A percentile compares a stretch with the other conserved stretches of the same genome.
These are phyloP conservation scores for Monoplex corrugatus DNA, from an alignment of 2,888 invertebrate species.

Conservation along the genomic window DNA sequence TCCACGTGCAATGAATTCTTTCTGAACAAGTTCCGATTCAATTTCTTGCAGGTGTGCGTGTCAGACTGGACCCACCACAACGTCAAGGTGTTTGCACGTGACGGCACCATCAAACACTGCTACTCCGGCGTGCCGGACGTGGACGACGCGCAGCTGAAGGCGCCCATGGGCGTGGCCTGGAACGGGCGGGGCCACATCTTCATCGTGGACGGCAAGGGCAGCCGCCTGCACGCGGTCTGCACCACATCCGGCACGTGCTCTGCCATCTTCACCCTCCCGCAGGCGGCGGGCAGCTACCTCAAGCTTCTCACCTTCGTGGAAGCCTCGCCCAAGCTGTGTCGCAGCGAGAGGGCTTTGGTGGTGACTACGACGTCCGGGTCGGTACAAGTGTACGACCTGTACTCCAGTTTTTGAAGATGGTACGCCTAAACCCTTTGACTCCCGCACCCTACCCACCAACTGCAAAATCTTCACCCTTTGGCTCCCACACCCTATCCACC, in stretches of 20 bases:
- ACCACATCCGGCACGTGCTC: conserved; percentile 34
- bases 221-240: conserved; percentile 46
- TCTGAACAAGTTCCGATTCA: neutral
- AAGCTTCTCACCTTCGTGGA: conserved; percentile 50
- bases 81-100: conserved; percentile 36
- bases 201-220: conserved; percentile 47
- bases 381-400: conserved; percentile 46
- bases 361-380: conserved; percentile 44
- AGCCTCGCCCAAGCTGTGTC: conserved; percentile 45
- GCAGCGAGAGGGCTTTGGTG: conserved; percentile 42
- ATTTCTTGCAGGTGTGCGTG: conserved; percentile 25
- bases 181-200: conserved; percentile 40
- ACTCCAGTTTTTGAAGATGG: conserved; percentile 10
- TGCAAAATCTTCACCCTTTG: too few relatives aligned
- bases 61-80: conserved; percentile 51
- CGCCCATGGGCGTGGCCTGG: conserved; percentile 47
- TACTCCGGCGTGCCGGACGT: conserved; percentile 39
- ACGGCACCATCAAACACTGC: neutral
- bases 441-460: too few relatives aligned
- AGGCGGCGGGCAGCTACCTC: conserved; percentile 34
- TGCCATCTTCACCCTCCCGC: conserved; percentile 40
- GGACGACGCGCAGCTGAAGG: conserved; percentile 35
- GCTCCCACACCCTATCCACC: too few relatives aligned
- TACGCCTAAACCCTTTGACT: too few relatives aligned
- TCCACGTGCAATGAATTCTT: too few relatives aligned